Evolutionary conservation across 2,797 vertebrate species (phyloP).

Genomic region (Lithobates sylvaticus): DNA sequence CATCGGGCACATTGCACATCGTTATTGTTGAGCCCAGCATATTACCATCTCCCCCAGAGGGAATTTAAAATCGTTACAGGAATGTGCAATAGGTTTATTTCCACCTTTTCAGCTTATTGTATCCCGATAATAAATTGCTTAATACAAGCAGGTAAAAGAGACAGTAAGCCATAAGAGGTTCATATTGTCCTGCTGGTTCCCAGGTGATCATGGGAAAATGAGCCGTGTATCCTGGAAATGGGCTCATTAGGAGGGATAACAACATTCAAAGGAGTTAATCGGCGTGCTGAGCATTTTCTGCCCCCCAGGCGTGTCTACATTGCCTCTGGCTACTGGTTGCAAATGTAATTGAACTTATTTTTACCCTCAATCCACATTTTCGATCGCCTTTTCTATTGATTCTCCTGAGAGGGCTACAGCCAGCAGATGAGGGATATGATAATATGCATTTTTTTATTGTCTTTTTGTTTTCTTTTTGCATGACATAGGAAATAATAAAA

Average conservation of each 20-base stretch:
- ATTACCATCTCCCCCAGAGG: not conserved
- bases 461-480: too few species aligned
- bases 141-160: not conserved
- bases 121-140: not conserved
- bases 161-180: not conserved
- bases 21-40: not conserved
- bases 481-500: too few species aligned
- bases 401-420: conserved; percentile 6
- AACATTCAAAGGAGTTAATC: not conserved
- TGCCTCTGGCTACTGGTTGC: conserved; percentile 22
- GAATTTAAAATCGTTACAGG: conserved; percentile 12
- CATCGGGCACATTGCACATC: too few species aligned
- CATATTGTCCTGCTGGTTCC: not conserved
- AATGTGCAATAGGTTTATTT: not conserved
- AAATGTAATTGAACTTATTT: conserved; percentile 38
- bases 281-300: not conserved
- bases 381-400: too few species aligned
- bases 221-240: not conserved
- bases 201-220: not conserved
- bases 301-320: conserved; percentile 19
- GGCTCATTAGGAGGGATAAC: conserved; percentile 41
- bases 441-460: too few species aligned
- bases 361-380: conserved; percentile 27
- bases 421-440: not conserved
- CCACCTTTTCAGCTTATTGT: not conserved